Base-by-base conservation (phyloP, 2,888 invertebrate genomes). In the Melolontha melolontha region DNA sequence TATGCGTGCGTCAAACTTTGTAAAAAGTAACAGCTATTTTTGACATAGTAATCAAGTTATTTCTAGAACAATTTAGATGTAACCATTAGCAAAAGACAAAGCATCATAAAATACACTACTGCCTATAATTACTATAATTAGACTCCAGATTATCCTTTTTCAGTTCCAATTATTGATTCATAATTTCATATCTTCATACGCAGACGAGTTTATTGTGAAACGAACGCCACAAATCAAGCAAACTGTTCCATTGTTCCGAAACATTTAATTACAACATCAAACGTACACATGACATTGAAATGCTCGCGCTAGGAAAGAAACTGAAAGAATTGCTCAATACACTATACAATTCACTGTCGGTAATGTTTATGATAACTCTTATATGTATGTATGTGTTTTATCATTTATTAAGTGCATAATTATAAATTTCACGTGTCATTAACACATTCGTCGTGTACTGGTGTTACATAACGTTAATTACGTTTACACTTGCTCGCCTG, bases 351-450 rank as follows among this genome's bases (percentile, higher is more conserved):
- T 14, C 14, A 2, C n/a, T 52, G 34, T 52, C 51, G 29, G 14
- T 52, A n/a, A 14, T 29, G 14, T 12, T 52, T 52, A 52, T 34
- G 51, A 52, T 34, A 12, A 34, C 14, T 51, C 10, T 51, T 16
- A 57, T 6, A 14, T 42, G 12, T 41, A 17, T 40, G 29, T 44
- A 29, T 47, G 27, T 47, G 47, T 49, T 62, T 39, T 47, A 55
- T 34, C 42, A 11, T 34, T 49, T 47, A 44, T 44, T 59, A 59
- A n/a, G 39, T 14, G 27, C 34, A 62, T 34, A 67, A 67, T 67
- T 67, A 67, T 67, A 67, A 67, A 67, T 67, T 67, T 59, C 66
- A 67, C 66, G 62, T 57, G 66, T 59, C 59, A 62, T 67, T 67
- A 67, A 62, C 41, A 51, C 42, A 44, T 65, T 47, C 44, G 34